Evolutionary conservation across 92 coral and sea anemone species (phyloP).

Genomic region (Pocillopora grandis): DNA sequence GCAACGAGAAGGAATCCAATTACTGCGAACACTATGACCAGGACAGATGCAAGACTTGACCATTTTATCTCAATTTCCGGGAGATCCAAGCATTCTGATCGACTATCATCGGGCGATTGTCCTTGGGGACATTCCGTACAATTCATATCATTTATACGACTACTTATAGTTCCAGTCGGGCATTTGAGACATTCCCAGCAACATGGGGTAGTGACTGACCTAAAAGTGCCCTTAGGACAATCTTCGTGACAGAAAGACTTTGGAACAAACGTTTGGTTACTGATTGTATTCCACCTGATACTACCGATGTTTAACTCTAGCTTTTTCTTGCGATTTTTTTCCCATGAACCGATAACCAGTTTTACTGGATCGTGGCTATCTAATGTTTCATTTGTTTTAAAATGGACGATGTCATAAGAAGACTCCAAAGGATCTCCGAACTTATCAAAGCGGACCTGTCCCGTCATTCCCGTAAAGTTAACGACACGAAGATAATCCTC

Average conservation of each 20-base stretch:
- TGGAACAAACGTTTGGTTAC: constrained; percentile 39
- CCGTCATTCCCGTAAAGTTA: constrained; percentile 65
- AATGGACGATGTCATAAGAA: constrained; percentile 77
- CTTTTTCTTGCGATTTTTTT: constrained; percentile 26
- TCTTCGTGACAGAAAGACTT: constrained; percentile 71
- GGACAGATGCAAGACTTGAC: constrained; percentile 44
- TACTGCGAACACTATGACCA: constrained; percentile 33
- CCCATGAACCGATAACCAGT: constrained; percentile 69
- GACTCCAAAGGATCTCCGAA: constrained; percentile 65
- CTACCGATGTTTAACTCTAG: constrained; percentile 40
- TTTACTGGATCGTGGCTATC: background rate
- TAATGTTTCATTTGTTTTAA: constrained; percentile 14
- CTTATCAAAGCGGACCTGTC: constrained; percentile 52
- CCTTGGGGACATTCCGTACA: constrained; percentile 67
- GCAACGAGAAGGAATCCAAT: constrained; percentile 48
- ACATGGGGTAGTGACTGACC: constrained; percentile 60
- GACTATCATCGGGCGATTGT: constrained; percentile 41
- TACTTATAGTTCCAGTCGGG: constrained; percentile 56
- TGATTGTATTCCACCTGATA: constrained; percentile 53
- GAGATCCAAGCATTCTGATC: constrained; percentile 58
- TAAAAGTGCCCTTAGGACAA: constrained; percentile 67
- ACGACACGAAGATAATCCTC: constrained; percentile 52
- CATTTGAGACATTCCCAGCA: constrained; percentile 71
- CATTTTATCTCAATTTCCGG: constrained; percentile 54
- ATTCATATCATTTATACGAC: constrained; percentile 40